Evolutionary conservation across 2,113 vertebrate genomes (phyloP).

Genomic region (Platichthys flesus): DNA sequence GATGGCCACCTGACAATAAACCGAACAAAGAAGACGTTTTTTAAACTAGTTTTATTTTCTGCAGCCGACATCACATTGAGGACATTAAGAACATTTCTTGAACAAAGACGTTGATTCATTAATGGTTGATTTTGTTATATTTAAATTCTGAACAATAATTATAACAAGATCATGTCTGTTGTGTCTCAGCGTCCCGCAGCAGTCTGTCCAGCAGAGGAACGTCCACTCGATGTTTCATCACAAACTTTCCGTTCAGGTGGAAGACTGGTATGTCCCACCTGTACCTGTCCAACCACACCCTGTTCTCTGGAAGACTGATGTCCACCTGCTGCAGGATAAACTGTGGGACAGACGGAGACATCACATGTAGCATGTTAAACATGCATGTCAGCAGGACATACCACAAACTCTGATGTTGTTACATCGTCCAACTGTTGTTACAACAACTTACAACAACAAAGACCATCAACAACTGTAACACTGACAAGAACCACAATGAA

Average conservation of each 20-base stretch:
- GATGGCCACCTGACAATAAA: too few species aligned
- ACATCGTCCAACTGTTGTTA: too few species aligned
- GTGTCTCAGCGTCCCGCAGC: slow-evolving; percentile 30
- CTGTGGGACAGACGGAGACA: slow-evolving; percentile 27
- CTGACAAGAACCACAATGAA: neutral
- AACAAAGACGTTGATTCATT: neutral
- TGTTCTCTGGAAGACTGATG: slow-evolving; percentile 70
- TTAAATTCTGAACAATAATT: neutral
- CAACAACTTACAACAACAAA: neutral
- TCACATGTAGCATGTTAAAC: too few species aligned
- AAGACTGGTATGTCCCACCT: slow-evolving; percentile 73
- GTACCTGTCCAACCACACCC: slow-evolving; percentile 60
- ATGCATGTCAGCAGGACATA: too few species aligned
- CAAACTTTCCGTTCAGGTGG: slow-evolving; percentile 64
- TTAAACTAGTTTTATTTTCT: too few species aligned
- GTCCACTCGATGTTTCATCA: slow-evolving; percentile 70
- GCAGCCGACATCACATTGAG: too few species aligned
- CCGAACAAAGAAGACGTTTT: too few species aligned
- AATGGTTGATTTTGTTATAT: slow-evolving; percentile 20
- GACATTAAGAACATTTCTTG: too few species aligned
- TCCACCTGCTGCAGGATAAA: slow-evolving; percentile 70
- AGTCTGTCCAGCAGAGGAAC: slow-evolving; percentile 45
- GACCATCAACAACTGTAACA: neutral
- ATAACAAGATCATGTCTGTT: neutral
- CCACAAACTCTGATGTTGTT: too few species aligned